phyloP scores from a whole-genome alignment of 2,888 invertebrate species.

The Caenorhabditis sulstoni region DNA sequence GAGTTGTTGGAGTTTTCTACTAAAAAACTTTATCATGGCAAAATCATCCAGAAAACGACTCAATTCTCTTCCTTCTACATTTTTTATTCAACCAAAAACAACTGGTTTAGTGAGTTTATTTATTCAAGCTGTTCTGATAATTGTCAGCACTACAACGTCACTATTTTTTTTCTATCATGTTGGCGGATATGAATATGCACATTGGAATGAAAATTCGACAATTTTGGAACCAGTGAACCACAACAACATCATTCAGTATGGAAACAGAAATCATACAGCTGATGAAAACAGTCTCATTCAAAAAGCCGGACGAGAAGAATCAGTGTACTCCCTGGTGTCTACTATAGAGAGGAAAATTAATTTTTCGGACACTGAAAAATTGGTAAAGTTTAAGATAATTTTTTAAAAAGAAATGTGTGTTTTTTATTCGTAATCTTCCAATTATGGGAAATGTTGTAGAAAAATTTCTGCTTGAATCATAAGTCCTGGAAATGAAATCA shows the following conservation, averaged over 20 bases:
- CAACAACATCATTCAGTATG: too few relatives aligned
- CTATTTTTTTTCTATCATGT: conserved; percentile 73
- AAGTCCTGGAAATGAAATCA: too few relatives aligned
- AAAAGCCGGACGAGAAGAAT: neutral
- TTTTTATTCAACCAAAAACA: conserved; percentile 61
- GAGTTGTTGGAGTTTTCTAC: too few relatives aligned
- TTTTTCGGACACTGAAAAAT: neutral
- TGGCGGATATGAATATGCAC: conserved; percentile 71
- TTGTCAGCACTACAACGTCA: conserved; percentile 58
- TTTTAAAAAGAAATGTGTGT: too few relatives aligned
- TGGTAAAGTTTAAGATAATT: too few relatives aligned
- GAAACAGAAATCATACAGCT: too few relatives aligned
- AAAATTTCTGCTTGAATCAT: too few relatives aligned
- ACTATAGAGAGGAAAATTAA: neutral
- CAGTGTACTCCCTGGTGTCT: neutral
- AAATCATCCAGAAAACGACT: neutral
- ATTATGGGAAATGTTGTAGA: too few relatives aligned
- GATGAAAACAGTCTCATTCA: neutral
- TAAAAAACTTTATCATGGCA: neutral
- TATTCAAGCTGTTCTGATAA: conserved; percentile 65
- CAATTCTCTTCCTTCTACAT: conserved; percentile 42
- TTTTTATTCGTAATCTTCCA: too few relatives aligned
- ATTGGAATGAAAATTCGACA: conserved; percentile 70
- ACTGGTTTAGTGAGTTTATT: conserved; percentile 66
- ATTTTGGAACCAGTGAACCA: conserved; percentile 67